Evolutionary conservation across 2,113 vertebrate species (phyloP), one percentile per base, ranked within the genome.

Genomic region (Vulpes vulpes): DNA sequence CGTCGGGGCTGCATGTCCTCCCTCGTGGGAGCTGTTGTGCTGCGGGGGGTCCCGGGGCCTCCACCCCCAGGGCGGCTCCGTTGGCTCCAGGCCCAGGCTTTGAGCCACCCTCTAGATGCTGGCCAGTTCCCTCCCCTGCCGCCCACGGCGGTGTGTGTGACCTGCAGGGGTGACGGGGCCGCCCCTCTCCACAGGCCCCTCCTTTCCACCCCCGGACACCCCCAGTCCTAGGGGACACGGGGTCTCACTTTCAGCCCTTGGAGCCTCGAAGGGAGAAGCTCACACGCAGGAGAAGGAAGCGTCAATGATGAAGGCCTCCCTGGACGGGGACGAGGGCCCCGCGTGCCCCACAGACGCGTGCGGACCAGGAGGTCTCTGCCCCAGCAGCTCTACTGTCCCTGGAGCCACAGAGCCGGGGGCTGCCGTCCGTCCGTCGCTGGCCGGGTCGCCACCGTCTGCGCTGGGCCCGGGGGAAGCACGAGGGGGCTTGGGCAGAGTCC

Each of bases 271-370:
- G 84, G 35, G 51, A 25, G 23, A 79, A 8, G 25, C 35, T 15
- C 0, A 0, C 0, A 0, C 15, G 0, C 10, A 1, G 20, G 10
- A 30, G 78, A 17, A 55, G 4, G 43, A 60, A 22, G 30, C 0
- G 2, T 25, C 15, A 1, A 3, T 22, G 30, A 38, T 2, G 38
- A 23, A 49, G 62, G 16, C 55, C 51, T 59, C 74, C 11, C 62
- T 51, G 22, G 14, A 6, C 3, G 2, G 74, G 32, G 8, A 0
- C 1, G 69, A 64, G 64, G 15, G 3, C 74, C n/a, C 11, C 0
- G 14, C 5, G 92, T 30, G 5, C 51, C 49, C 27, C 0, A 14
- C 0, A 20, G 71, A 35, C 3, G 0, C 3, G 38, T 79, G 57
- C 11, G 27, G 25, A 9, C 7, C 2, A 22, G 55, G 55, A 35